Conservation (phyloP, 1,140 invertebrate genomes). For the Drosophila ananassae region DNA sequence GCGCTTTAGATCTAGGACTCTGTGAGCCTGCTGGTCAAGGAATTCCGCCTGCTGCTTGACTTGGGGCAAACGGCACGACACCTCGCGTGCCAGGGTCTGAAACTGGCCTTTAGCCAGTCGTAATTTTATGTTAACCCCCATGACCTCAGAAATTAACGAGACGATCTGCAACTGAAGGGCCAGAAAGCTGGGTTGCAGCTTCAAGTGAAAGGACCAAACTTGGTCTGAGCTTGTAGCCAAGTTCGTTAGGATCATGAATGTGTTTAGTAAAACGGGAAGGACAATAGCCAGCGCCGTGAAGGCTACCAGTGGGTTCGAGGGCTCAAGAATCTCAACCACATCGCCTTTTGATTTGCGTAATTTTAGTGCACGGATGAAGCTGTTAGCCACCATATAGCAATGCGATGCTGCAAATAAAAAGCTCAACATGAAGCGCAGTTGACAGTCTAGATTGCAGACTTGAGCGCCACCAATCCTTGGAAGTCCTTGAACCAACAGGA, state of each 20-base stretch:
- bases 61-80: constrained; percentile 7
- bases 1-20: constrained; percentile 19
- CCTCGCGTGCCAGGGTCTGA: constrained; percentile 21
- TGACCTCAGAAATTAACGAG: constrained; percentile 46
- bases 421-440: constrained; percentile 27
- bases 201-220: constrained; percentile 17
- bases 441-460: constrained; percentile 52
- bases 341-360: not conserved
- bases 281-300: constrained; percentile 20
- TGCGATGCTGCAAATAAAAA: constrained; percentile 30
- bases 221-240: not conserved
- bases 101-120: constrained; percentile 20
- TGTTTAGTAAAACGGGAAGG: constrained; percentile 5
- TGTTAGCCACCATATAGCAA: constrained; percentile 32
- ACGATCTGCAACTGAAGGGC: constrained; percentile 56
- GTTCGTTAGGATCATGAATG: constrained; percentile 8
- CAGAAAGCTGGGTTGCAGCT: constrained; percentile 27
- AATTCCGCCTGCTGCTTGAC: not conserved
- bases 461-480: not conserved
- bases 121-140: constrained; percentile 41
- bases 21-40: constrained; percentile 8
- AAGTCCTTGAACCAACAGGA: constrained; percentile 1
- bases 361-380: constrained; percentile 27
- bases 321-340: not conserved
- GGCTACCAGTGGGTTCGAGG: constrained; percentile 3